A percentile compares a stretch with the other conserved stretches of the same genome.
Evolutionary conservation across 2,113 vertebrate genomes (phyloP).

Genomic region (Hepsetus odoe): DNA sequence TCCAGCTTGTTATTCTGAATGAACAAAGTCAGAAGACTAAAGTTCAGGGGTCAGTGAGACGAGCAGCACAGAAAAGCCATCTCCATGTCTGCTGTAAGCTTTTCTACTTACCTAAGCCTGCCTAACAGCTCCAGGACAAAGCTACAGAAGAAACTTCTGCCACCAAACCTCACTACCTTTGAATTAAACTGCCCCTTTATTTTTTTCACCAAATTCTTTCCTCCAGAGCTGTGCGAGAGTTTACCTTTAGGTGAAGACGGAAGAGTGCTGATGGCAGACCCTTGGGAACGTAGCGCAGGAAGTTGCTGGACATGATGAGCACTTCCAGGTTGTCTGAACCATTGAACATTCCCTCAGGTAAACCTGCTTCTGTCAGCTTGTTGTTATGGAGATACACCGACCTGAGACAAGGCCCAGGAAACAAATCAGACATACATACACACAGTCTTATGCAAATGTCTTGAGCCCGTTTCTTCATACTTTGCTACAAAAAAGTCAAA

Average conservation of each 20-base stretch:
- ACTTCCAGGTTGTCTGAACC: slow-evolving; percentile 88
- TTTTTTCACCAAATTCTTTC: not conserved
- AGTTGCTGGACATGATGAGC: slow-evolving; percentile 98
- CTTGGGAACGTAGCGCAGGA: slow-evolving; percentile 87
- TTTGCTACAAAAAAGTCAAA: too few species aligned
- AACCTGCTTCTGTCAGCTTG: slow-evolving; percentile 89
- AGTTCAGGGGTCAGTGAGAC: too few species aligned
- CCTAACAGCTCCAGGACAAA: too few species aligned
- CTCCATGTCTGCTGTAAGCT: too few species aligned
- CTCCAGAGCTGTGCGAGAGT: not conserved
- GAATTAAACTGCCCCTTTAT: too few species aligned
- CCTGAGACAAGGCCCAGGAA: slow-evolving; percentile 65
- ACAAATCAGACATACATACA: not conserved
- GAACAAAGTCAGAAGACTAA: not conserved
- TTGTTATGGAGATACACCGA: slow-evolving; percentile 99
- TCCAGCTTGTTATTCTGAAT: slow-evolving; percentile 92
- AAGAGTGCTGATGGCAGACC: slow-evolving; percentile 86
- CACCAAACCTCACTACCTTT: too few species aligned
- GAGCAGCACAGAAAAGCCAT: too few species aligned
- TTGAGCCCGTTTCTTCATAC: too few species aligned
- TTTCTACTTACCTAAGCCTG: too few species aligned
- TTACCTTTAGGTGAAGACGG: slow-evolving; percentile 95
- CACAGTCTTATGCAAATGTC: too few species aligned
- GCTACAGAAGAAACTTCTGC: too few species aligned
- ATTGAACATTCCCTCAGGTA: slow-evolving; percentile 92